These are phyloP conservation scores for Myotis pilosus DNA, from an alignment of 2,797 vertebrate species.

Conservation along the genomic window DNA sequence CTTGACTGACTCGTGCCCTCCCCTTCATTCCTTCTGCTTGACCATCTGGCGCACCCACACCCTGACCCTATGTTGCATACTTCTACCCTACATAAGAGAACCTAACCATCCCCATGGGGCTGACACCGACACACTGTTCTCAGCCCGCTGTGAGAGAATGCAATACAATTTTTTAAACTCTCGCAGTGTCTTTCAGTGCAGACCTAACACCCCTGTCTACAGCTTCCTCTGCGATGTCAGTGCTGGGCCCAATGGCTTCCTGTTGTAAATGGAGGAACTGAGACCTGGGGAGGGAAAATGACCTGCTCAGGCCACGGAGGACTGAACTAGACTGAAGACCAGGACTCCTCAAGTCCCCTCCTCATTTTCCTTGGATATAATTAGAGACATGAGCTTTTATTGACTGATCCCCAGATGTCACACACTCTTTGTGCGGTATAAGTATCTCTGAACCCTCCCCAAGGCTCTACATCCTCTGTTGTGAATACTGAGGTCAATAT, in stretches of 20 bases:
- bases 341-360: background rate
- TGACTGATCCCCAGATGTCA: accelerated
- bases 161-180: too few species aligned
- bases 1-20: too few species aligned
- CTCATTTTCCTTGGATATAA: background rate
- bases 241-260: background rate
- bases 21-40: too few species aligned
- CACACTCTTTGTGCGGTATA: accelerated
- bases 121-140: too few species aligned
- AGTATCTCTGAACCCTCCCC: background rate
- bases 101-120: too few species aligned
- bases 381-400: background rate
- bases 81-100: too few species aligned
- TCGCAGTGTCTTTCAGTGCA: too few species aligned
- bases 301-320: background rate
- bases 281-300: background rate
- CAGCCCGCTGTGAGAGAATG: too few species aligned
- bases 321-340: background rate
- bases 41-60: too few species aligned
- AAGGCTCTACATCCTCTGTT: background rate
- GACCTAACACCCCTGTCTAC: too few species aligned
- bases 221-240: background rate
- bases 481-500: background rate
- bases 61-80: too few species aligned
- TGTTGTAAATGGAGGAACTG: background rate